phyloP scores from a whole-genome alignment of 2,797 vertebrate genomes.

The Taenioides sp. region DNA sequence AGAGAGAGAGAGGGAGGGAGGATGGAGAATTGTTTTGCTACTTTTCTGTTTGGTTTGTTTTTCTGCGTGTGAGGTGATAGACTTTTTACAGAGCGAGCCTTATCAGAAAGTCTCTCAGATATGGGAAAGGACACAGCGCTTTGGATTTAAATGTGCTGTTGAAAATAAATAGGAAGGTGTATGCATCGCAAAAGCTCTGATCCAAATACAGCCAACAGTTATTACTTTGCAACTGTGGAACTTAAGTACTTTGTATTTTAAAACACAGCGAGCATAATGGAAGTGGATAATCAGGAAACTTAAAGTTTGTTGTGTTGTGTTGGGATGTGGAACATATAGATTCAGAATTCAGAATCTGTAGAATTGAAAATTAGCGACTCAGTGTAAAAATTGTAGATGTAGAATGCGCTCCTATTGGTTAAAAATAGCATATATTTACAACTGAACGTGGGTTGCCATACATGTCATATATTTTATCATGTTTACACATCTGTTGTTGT shows the following conservation, averaged over 20 bases:
- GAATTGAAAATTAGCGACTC: neutral
- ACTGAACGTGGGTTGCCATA: too few relatives aligned
- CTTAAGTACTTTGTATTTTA: neutral
- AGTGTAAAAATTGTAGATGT: too few relatives aligned
- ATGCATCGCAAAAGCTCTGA: constrained; percentile 22
- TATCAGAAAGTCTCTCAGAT: constrained; percentile 63
- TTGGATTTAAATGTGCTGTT: constrained; percentile 56
- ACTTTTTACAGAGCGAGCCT: constrained; percentile 51
- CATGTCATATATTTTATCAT: too few relatives aligned
- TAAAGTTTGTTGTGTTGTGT: neutral
- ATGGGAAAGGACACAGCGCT: constrained; percentile 37
- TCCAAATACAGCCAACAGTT: constrained; percentile 10
- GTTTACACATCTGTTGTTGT: too few relatives aligned
- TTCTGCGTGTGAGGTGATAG: constrained; percentile 59
- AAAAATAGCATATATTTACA: too few relatives aligned
- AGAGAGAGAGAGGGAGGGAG: constrained; percentile 22
- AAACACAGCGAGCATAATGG: neutral
- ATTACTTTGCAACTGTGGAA: constrained; percentile 21
- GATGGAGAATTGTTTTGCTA: constrained; percentile 59
- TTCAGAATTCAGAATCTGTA: neutral
- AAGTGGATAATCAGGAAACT: too few relatives aligned
- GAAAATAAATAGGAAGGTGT: constrained; percentile 58
- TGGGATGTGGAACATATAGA: neutral
- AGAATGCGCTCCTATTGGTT: too few relatives aligned
- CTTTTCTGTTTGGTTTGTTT: constrained; percentile 67